Percentiles rank a stretch among this genome's conserved stretches.
Evolutionary conservation across 64 coral and sea anemone genomes (phyloP).

Genomic region (Acropora tenuis): DNA sequence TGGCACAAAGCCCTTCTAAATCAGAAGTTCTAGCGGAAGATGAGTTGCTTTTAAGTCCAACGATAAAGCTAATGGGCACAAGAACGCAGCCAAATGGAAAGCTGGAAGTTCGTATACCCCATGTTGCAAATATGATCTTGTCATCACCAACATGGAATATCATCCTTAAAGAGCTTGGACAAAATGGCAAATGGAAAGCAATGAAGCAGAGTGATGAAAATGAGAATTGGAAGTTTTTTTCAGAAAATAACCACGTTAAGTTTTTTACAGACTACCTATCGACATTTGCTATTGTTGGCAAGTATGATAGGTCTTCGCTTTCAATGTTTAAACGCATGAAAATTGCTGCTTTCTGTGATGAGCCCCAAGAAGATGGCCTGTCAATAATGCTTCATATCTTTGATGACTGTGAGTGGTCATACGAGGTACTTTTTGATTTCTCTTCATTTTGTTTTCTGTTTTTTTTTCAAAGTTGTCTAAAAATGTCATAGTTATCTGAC

Average conservation of each 20-base stretch:
- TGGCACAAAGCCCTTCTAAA: background rate
- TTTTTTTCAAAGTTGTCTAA: too few relatives aligned
- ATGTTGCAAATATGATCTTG: slow-evolving; percentile 18
- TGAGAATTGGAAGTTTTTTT: background rate
- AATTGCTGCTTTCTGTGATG: slow-evolving; percentile 9
- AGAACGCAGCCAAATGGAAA: background rate
- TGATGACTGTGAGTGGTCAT: slow-evolving; percentile 44
- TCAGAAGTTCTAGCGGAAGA: background rate
- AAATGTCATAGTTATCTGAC: too few relatives aligned
- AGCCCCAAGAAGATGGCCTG: slow-evolving; percentile 8
- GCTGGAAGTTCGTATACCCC: slow-evolving; percentile 43
- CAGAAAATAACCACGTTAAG: slow-evolving; percentile 15
- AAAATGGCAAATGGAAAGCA: background rate
- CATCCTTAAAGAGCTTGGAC: background rate
- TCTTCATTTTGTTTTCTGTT: background rate
- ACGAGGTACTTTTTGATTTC: slow-evolving; percentile 20
- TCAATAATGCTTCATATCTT: slow-evolving; percentile 16
- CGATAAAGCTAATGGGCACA: background rate
- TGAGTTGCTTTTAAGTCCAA: slow-evolving; percentile 25
- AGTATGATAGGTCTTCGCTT: background rate
- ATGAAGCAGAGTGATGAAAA: background rate
- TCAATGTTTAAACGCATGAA: slow-evolving; percentile 50
- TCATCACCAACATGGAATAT: slow-evolving; percentile 16
- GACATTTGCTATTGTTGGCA: slow-evolving; percentile 55
- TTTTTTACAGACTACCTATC: slow-evolving; percentile 17